phyloP scores from a whole-genome alignment of 2,113 vertebrate genomes.

The Rostratula benghalensis region DNA sequence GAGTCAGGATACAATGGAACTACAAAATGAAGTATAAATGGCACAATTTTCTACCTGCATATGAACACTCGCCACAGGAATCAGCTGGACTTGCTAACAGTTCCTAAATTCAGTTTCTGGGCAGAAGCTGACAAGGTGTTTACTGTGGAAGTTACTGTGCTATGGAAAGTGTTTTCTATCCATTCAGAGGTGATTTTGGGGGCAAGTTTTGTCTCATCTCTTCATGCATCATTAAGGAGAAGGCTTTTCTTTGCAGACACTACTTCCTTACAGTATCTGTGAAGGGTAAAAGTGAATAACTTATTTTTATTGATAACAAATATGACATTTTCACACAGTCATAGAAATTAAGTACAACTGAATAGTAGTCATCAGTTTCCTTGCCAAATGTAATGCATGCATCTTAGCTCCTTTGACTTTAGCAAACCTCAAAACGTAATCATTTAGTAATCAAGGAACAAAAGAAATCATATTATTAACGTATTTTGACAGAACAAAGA shows the following conservation, averaged over 20 bases:
- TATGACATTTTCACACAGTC: background rate
- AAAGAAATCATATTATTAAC: background rate
- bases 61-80: background rate
- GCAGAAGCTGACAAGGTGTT: background rate
- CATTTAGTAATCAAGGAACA: background rate
- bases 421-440: background rate
- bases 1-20: background rate
- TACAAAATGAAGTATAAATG: background rate
- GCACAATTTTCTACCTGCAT: background rate
- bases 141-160: background rate
- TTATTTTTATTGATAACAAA: slow-evolving; percentile 32
- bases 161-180: background rate
- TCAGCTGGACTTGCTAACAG: background rate
- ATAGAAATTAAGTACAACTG: background rate
- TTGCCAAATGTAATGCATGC: background rate
- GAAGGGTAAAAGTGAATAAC: background rate
- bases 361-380: background rate
- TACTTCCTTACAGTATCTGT: background rate
- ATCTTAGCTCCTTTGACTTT: background rate
- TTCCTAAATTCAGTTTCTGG: background rate
- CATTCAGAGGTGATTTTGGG: background rate
- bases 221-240: background rate
- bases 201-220: background rate
- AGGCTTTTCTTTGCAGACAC: background rate
- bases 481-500: background rate